Percentiles rank a stretch among this genome's conserved stretches.
These are phyloP conservation scores for Bergia sp. DNA, from an alignment of 92 coral and sea anemone genomes.

Conservation along the genomic window DNA sequence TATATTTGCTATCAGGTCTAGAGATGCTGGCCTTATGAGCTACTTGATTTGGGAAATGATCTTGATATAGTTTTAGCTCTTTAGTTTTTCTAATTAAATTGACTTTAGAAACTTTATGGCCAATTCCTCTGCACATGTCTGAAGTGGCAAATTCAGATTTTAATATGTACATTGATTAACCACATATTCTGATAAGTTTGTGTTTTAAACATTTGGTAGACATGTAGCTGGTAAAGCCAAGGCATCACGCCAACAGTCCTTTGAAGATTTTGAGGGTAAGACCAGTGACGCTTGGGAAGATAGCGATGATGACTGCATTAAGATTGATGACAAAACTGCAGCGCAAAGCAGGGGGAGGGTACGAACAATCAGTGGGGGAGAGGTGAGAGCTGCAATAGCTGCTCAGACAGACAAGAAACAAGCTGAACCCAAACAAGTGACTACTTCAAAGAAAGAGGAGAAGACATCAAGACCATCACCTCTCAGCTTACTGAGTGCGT, in stretches of 20 bases:
- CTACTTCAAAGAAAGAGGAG: conserved; percentile 54
- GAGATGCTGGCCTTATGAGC: no score
- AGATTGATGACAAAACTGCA: conserved; percentile 55
- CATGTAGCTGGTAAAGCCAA: conserved; percentile 69
- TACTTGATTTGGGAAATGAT: no score
- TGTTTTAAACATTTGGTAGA: conserved; percentile 31
- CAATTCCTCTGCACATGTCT: no score
- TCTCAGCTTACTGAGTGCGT: conserved; percentile 77
- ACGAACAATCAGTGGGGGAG: conserved; percentile 89
- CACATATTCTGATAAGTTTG: not conserved
- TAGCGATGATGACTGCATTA: conserved; percentile 84
- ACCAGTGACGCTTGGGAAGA: conserved; percentile 98
- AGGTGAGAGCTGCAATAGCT: conserved; percentile 81
- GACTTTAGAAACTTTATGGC: no score
- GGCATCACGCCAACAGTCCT: conserved; percentile 73
- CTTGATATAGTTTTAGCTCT: no score
- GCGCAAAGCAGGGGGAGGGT: conserved; percentile 51
- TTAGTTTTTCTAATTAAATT: no score
- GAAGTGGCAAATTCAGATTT: no score
- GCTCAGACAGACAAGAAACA: conserved; percentile 59
- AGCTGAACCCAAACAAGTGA: conserved; percentile 34
- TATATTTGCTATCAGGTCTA: no score
- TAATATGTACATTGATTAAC: not conserved
- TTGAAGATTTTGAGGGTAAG: conserved; percentile 92
- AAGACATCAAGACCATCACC: conserved; percentile 83